phyloP scores from a whole-genome alignment of 1,140 invertebrate species.

The Pogonomyrmex californicus region DNA sequence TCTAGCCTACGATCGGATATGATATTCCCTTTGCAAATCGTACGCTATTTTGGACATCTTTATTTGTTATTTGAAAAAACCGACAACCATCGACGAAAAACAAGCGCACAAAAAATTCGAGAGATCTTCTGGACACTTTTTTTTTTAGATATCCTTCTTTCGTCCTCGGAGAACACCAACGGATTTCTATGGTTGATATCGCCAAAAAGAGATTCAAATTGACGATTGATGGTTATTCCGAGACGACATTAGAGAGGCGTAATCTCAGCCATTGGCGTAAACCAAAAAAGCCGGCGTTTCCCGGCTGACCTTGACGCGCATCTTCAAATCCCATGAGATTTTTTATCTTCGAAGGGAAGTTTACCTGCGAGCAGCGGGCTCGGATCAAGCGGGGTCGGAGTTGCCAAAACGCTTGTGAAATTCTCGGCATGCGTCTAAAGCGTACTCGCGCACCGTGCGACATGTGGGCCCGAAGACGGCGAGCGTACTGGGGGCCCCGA shows the following conservation, averaged over 20 bases:
- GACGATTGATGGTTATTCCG: background rate
- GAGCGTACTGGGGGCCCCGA: conserved; percentile 77
- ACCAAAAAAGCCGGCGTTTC: background rate
- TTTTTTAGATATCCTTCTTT: background rate
- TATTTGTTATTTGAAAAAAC: background rate
- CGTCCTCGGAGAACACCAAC: background rate
- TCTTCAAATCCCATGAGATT: background rate
- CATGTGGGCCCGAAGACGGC: conserved; percentile 53
- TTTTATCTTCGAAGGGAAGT: background rate
- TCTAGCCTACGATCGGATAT: background rate
- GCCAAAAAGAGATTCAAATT: background rate
- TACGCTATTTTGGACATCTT: background rate
- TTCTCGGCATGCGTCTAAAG: background rate
- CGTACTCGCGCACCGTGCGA: conserved; percentile 27
- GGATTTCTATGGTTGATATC: background rate
- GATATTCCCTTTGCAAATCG: background rate
- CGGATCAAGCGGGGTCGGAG: conserved; percentile 73
- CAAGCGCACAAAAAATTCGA: background rate
- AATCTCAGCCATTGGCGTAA: background rate
- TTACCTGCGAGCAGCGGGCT: conserved; percentile 42
- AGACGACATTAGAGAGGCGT: background rate
- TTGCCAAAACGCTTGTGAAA: conserved; percentile 45
- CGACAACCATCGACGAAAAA: background rate
- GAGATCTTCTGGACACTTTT: background rate
- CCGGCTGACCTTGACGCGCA: background rate